Conservation (phyloP, 2,888 invertebrate genomes). For the Perithous albicinctus region DNA sequence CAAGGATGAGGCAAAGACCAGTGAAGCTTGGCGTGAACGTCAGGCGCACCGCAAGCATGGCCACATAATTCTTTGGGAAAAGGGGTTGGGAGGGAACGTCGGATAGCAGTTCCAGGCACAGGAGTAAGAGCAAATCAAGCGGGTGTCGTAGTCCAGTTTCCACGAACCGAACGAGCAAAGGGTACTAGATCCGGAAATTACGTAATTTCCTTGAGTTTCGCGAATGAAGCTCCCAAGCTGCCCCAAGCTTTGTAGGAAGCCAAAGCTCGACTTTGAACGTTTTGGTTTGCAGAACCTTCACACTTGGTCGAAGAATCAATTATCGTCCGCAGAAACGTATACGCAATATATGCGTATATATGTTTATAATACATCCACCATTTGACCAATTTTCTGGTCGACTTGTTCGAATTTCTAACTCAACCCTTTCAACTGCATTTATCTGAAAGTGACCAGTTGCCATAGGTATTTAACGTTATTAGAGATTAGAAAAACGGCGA, state of each 20-base stretch:
- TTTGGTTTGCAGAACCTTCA: neutral
- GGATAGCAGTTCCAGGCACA: neutral
- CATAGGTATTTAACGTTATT: neutral
- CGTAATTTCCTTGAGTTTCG: constrained; percentile 80
- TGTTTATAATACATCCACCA: constrained; percentile 26
- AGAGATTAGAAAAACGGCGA: neutral
- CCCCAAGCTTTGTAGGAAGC: constrained; percentile 57
- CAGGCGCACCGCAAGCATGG: neutral
- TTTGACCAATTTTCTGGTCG: constrained; percentile 56
- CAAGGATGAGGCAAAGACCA: neutral
- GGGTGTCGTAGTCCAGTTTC: constrained; percentile 43
- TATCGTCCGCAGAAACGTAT: constrained; percentile 64
- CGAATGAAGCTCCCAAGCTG: constrained; percentile 43
- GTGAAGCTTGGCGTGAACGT: neutral
- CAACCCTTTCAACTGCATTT: neutral
- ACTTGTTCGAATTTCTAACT: constrained; percentile 20
- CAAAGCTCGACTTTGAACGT: constrained; percentile 9
- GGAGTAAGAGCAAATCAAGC: constrained; percentile 16
- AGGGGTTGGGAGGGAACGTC: constrained; percentile 2
- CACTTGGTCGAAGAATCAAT: constrained; percentile 72
- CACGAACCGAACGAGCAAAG: constrained; percentile 58
- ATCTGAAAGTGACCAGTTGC: constrained; percentile 13
- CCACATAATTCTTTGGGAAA: constrained; percentile 23
- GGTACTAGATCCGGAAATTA: constrained; percentile 77
- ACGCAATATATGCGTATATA: neutral